Base-by-base conservation (phyloP, 2,113 vertebrate genomes). In the Mola mola region DNA sequence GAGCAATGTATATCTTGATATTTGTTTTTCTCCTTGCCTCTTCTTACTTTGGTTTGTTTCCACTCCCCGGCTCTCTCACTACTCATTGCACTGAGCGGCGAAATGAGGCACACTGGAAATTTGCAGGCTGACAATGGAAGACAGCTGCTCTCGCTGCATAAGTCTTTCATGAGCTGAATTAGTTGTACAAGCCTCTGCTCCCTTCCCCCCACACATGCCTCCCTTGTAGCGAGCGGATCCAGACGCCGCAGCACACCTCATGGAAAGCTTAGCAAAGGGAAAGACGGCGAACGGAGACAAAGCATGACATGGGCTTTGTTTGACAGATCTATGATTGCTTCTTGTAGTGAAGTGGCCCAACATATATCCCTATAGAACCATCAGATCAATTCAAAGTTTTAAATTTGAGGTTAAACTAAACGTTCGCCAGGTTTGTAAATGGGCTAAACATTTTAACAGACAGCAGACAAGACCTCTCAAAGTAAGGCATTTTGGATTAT, bases 91-190 rank as follows among this genome's bases (percentile, higher is more conserved):
- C 87, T 71, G 83, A 91, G 87, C 79, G 84, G 79, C 83, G 72
- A 91, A 92, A 91, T 81, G 89, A 90, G 87, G 88, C 89, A 83
- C 85, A 75, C 74, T 92, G 88, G 84, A 92, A 92, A 91, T 90
- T 61, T 83, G 82, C 87, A 83, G 84, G 74, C 91, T 84, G 82
- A 93, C 91, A 93, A 92, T 92, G 82, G 89, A 78, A 90, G 92
- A 91, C 92, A 93, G 92, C 91, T 92, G 91, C 86, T 90, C 87
- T 79, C 57, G 72, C 88, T 85, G 72, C 87, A 79, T 79, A 75
- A 89, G 84, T 87, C 91, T 91, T 91, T 91, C 90, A 92, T 89
- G 88, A 90, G 89, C 85, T 88, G 91, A 92, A 92, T 92, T 91
- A 89, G 89, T 85, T 77, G 84, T 59, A 87, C 82, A 66, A 90